A percentile compares a stretch with the other conserved stretches of the same genome.
Evolutionary conservation across 1,140 invertebrate species (phyloP).

Genomic region (Rhynchophorus ferrugineus): DNA sequence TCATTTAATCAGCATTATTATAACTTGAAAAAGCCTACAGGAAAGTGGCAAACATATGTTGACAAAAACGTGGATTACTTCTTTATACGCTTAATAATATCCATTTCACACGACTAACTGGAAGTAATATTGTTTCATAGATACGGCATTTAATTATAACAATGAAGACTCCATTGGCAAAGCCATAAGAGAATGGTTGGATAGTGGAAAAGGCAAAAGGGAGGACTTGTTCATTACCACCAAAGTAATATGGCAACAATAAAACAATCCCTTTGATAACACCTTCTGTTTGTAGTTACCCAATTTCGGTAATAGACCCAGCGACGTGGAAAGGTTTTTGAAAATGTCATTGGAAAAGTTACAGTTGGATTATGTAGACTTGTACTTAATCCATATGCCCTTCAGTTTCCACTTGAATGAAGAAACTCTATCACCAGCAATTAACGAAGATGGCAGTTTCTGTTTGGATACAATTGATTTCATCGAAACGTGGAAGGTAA

Average conservation of each 20-base stretch:
- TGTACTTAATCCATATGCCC: slow-evolving; percentile 65
- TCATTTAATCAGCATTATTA: no score
- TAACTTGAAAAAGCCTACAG: no score
- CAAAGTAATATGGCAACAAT: slow-evolving; percentile 54
- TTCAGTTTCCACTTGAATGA: slow-evolving; percentile 46
- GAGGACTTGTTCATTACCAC: slow-evolving; percentile 60
- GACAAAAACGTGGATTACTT: no score
- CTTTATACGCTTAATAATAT: no score
- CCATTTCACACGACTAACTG: no score
- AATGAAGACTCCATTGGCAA: slow-evolving; percentile 58
- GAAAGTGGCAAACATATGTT: no score
- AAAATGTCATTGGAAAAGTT: slow-evolving; percentile 52
- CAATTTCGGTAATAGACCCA: slow-evolving; percentile 47
- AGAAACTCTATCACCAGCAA: slow-evolving; percentile 34
- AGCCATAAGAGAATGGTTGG: slow-evolving; percentile 50
- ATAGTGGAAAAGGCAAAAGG: slow-evolving; percentile 47
- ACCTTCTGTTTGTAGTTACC: no score
- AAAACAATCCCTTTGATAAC: no score
- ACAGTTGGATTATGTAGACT: slow-evolving; percentile 58
- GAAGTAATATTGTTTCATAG: no score
- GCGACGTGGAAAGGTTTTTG: slow-evolving; percentile 52
- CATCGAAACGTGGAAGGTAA: slow-evolving; percentile 44
- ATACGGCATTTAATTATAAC: slow-evolving; percentile 57
- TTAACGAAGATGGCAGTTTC: slow-evolving; percentile 39
- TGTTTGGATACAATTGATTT: slow-evolving; percentile 39